phyloP scores from a whole-genome alignment of 2,888 invertebrate genomes.

The Ectemnius lituratus region DNA sequence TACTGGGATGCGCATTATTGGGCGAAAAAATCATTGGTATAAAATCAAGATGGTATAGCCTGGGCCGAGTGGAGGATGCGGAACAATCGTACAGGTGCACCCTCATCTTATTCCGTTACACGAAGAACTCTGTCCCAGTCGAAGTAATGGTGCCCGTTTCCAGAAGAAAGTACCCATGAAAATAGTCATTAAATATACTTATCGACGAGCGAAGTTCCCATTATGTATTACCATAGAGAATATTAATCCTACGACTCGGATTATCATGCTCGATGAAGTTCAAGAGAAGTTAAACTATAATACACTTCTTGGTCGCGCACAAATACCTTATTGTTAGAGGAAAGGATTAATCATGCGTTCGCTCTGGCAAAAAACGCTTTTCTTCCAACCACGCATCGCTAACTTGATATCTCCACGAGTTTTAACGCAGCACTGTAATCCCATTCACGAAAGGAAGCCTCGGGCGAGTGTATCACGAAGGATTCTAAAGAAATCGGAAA shows the following conservation, averaged over 20 bases:
- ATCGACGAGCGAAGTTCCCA: not conserved
- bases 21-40: constrained; percentile 34
- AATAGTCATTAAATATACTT: constrained; percentile 33
- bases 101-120: constrained; percentile 40
- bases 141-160: constrained; percentile 33
- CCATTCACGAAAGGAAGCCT: not conserved
- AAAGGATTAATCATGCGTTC: no score
- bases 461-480: not conserved
- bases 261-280: no score
- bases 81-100: constrained; percentile 52
- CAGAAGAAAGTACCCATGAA: constrained; percentile 34
- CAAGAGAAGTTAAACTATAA: no score
- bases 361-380: not conserved
- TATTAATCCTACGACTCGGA: no score
- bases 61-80: constrained; percentile 33
- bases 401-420: constrained; percentile 12
- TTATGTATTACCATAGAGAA: no score
- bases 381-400: constrained; percentile 8
- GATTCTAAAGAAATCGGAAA: constrained; percentile 27
- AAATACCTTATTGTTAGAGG: no score
- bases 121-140: constrained; percentile 20
- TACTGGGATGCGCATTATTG: constrained; percentile 26
- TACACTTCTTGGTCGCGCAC: no score
- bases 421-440: constrained; percentile 13
- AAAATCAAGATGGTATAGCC: constrained; percentile 41